Base-by-base conservation (phyloP, 1,140 invertebrate genomes). In the Mamestra configurata region DNA sequence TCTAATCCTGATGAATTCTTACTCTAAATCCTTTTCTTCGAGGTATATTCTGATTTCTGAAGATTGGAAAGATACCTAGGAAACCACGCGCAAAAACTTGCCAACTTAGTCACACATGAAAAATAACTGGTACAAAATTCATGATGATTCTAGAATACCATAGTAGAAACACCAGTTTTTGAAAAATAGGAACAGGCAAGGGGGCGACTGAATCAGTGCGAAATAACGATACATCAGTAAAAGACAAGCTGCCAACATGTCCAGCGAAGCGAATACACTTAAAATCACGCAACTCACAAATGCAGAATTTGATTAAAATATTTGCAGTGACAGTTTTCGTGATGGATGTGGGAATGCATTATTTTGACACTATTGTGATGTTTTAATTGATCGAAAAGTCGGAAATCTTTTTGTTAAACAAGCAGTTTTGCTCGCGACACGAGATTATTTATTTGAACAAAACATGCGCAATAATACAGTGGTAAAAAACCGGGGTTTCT, bases 271-370 rank as follows among this genome's bases (percentile, higher is more conserved):
- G 71, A 13, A 15, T 18, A 57, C 10, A 72, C 46, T 40, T 37
- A 22, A 43, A 40, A 73, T 73, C 53, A 73, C 53, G 53, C 31
- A 59, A 57, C 15, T 35, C 10, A 40, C 31, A 73, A 57, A 11
- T 22, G 13, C 18, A 40, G 31, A 18, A 55, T 61, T 49, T 64
- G 37, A 77, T 77, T 77, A 77, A 77, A 77, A 77, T 77, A 77
- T 77, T 77, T 77, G 40, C 1, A 20, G 73, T 64, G 57, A 77
- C 73, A 77, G 73, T 77, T 51, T 51, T 18, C 10, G 31, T 77
- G 37, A 77, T 46, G 37, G 59, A 77, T 77, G 64, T 68, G 59
- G 35, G 59, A 64, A 40, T 46, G 64, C 6, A 11, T 49, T 68
- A 49, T 68, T 46, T 68, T 20, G 27, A 64, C 57, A 20, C 27